phyloP scores from a whole-genome alignment of 2,888 invertebrate species.

The Melangyna quadrimaculata region DNA sequence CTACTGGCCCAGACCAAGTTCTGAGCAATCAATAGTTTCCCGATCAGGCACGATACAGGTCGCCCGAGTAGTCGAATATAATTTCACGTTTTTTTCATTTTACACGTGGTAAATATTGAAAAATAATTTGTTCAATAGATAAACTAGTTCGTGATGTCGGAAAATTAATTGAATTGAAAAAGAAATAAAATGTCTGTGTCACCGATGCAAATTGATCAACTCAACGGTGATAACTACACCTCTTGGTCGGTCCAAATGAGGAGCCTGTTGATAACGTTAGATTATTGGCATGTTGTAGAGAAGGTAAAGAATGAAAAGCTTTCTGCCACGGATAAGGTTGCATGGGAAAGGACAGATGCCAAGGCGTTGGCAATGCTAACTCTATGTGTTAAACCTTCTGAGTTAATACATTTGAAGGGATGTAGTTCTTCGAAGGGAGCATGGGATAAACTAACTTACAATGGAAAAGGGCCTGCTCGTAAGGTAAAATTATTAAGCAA shows the following conservation, averaged over 20 bases:
- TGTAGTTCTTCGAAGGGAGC: slow-evolving; percentile 37
- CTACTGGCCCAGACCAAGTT: too few species aligned
- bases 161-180: slow-evolving; percentile 7
- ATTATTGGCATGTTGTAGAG: slow-evolving; percentile 17
- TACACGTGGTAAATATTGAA: not conserved
- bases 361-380: slow-evolving; percentile 28
- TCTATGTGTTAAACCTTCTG: slow-evolving; percentile 32
- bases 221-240: slow-evolving; percentile 8
- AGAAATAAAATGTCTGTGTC: slow-evolving; percentile 1
- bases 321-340: not conserved
- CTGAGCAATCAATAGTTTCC: too few species aligned
- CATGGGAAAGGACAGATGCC: slow-evolving; percentile 12
- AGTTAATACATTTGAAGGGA: slow-evolving; percentile 53
- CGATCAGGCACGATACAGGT: too few species aligned
- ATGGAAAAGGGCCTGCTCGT: slow-evolving; percentile 38
- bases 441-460: slow-evolving; percentile 41
- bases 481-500: slow-evolving; percentile 51
- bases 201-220: not conserved
- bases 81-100: too few species aligned
- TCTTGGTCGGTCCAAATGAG: slow-evolving; percentile 39
- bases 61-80: too few species aligned
- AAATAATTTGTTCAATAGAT: not conserved
- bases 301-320: slow-evolving; percentile 1
- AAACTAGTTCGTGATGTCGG: not conserved
- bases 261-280: slow-evolving; percentile 1